These are phyloP conservation scores for Pseudorasbora parva DNA, from an alignment of 2,113 vertebrate species.

Conservation along the genomic window DNA sequence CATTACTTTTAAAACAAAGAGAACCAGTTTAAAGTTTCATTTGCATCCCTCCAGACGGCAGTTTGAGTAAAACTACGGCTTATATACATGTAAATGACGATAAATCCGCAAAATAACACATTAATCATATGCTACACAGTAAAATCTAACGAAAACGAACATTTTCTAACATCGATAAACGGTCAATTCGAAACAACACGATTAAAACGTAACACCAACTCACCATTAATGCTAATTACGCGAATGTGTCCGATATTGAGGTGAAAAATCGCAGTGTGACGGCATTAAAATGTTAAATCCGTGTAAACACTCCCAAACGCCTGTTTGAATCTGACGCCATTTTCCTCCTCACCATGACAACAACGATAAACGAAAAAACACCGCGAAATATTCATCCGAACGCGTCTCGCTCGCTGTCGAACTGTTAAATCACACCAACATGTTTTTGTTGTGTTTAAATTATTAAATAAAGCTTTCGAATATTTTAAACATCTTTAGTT, in stretches of 20 bases:
- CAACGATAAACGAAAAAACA: slow-evolving; percentile 11
- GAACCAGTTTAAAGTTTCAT: neutral
- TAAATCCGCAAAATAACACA: no score
- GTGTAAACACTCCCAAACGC: fast-evolving
- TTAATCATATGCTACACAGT: neutral
- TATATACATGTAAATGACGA: neutral
- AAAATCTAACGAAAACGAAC: no score
- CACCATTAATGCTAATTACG: neutral
- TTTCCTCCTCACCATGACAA: slow-evolving; percentile 53
- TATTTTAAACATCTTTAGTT: neutral
- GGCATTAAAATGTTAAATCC: neutral
- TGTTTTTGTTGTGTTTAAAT: neutral
- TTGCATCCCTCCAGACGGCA: neutral
- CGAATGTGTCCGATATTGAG: neutral
- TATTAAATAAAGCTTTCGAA: neutral
- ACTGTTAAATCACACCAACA: neutral
- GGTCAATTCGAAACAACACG: neutral
- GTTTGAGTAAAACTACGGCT: neutral
- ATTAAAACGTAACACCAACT: neutral
- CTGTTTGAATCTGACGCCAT: slow-evolving; percentile 78
- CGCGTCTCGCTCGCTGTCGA: neutral
- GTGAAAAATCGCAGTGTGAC: neutral
- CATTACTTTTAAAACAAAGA: neutral
- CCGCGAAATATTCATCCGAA: neutral
- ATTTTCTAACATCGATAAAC: neutral